Base-by-base conservation (phyloP, 2,797 vertebrate genomes). In the Argentina silus region DNA sequence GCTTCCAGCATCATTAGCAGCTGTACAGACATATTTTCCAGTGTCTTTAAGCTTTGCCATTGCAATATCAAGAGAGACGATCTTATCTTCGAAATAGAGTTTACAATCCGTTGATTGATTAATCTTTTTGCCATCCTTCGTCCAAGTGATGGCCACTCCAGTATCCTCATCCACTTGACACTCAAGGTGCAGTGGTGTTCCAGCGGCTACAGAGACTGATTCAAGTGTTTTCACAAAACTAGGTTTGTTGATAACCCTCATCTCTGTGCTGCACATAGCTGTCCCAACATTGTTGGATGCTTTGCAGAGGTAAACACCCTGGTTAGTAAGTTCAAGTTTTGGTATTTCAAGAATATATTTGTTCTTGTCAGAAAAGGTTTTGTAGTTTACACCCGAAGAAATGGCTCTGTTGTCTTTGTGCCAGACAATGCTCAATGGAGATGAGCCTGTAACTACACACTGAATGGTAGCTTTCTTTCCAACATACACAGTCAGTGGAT, bases 71-170 rank as follows among this genome's bases (percentile, higher is more conserved):
- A 97, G 94, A 0, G 90, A 93, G 12, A 94, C 94, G 76, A 92
- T 94, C 92, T 96, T 97, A 81, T 96, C 93, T 90, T 97, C 95
- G 92, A 98, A 97, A 78, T 83, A 94, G 83, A 97, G 95, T 87
- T 95, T 96, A 88, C 94, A 96, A 85, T 97, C 95, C 73, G 95
- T 95, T 74, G 95, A 95, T 72, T 95, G 92, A 77, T 95, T 95
- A n/a, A 97, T 91, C 75, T 91, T 96, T 61, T 92, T 92, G 69
- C 95, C 94, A 70, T 96, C 95, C 79, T 95, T 95, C 78, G 86
- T 96, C 96, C 96, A 97, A 0, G 72, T 86, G 57, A 96, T 82
- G 8, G 85, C 93, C 27, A 97, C 95, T 89, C 95, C 95, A 65
- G 93, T 94, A 83, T 96, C 95, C 94, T 97, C 95, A 56, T 97